Percentiles rank a stretch among this genome's conserved stretches.
These are phyloP conservation scores for Eremobia ochroleuca DNA, from an alignment of 2,888 invertebrate species.

Conservation along the genomic window DNA sequence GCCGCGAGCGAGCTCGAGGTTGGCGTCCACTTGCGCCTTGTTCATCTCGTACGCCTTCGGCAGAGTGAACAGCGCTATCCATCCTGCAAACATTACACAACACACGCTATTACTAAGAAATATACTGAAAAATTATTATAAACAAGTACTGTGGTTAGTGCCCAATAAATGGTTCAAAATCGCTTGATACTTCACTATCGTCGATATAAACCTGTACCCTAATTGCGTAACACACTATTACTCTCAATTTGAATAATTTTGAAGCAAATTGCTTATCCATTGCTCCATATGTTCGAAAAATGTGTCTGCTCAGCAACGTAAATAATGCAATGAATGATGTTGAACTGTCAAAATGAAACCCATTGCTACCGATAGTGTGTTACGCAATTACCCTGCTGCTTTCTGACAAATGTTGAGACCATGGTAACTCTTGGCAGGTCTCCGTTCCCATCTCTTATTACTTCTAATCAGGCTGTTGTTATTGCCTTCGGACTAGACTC, in stretches of 20 bases:
- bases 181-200: background rate
- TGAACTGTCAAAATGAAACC: too few relatives aligned
- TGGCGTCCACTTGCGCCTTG: conserved; percentile 97
- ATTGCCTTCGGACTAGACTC: background rate
- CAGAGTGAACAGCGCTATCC: conserved; percentile 97
- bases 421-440: background rate
- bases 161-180: background rate
- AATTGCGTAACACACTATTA: too few relatives aligned
- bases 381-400: too few relatives aligned
- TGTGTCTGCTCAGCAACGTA: too few relatives aligned
- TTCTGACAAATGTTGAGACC: background rate
- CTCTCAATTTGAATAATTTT: too few relatives aligned
- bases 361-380: too few relatives aligned
- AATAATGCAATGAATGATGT: too few relatives aligned
- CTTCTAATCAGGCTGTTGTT: background rate
- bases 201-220: background rate
- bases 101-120: background rate
- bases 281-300: too few relatives aligned
- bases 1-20: conserved; percentile 96
- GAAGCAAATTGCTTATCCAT: too few relatives aligned
- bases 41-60: conserved; percentile 99
- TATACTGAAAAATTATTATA: background rate
- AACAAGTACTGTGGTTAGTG: background rate
- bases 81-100: conserved; percentile 91
- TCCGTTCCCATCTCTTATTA: background rate